These are phyloP conservation scores for Styela clava DNA, from an alignment of 23 tunicate genomes.

Conservation along the genomic window DNA sequence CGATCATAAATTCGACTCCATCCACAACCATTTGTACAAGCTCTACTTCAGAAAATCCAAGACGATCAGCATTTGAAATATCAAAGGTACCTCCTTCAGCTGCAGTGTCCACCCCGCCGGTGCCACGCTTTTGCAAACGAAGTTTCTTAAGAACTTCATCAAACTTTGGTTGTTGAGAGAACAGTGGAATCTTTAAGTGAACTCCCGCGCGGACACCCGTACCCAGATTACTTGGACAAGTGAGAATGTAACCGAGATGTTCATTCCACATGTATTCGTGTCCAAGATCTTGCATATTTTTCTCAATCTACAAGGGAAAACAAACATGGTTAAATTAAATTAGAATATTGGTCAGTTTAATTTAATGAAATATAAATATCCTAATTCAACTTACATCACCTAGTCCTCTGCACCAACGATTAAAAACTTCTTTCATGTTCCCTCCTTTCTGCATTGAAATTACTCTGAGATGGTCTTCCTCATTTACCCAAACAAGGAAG, in stretches of 20 bases:
- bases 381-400: constrained; percentile 8
- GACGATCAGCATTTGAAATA: constrained; percentile 58
- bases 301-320: constrained; percentile 42
- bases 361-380: no score
- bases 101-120: constrained; percentile 67
- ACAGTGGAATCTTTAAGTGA: constrained; percentile 80
- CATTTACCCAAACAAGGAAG: constrained; percentile 63
- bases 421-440: constrained; percentile 52
- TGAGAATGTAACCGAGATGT: constrained; percentile 90
- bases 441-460: constrained; percentile 57
- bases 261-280: constrained; percentile 95
- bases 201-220: constrained; percentile 99
- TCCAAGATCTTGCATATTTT: constrained; percentile 71
- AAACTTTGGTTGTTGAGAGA: constrained; percentile 59
- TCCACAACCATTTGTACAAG: constrained; percentile 62
- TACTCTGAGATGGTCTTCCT: constrained; percentile 57
- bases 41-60: constrained; percentile 57
- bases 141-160: constrained; percentile 77
- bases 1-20: constrained; percentile 57
- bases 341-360: no score
- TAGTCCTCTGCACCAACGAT: constrained; percentile 44
- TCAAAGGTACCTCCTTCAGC: constrained; percentile 56
- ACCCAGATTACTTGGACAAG: constrained; percentile 98
- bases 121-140: constrained; percentile 97
- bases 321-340: no score